phyloP scores from a whole-genome alignment of 1,140 invertebrate species.

The Ectropis grisescens region DNA sequence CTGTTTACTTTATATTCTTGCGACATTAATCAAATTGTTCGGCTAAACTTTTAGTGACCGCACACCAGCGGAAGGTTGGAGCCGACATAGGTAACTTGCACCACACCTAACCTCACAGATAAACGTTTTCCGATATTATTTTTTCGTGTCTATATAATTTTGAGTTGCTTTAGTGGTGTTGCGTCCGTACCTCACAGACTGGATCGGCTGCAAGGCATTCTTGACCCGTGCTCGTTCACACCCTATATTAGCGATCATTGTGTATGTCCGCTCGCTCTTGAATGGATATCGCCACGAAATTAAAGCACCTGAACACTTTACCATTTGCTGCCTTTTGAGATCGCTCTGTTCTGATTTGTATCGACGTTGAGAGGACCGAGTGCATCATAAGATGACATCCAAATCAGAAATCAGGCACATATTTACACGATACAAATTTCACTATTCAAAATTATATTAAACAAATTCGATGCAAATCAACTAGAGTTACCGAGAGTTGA shows the following conservation, averaged over 20 bases:
- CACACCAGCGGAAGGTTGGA: constrained; percentile 80
- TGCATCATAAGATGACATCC: constrained; percentile 60
- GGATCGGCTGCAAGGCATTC: constrained; percentile 62
- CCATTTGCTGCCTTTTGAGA: constrained; percentile 57
- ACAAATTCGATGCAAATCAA: constrained; percentile 1
- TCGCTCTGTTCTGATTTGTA: constrained; percentile 50
- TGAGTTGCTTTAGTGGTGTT: constrained; percentile 69
- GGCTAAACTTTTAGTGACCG: constrained; percentile 77
- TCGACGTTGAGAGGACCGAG: constrained; percentile 44
- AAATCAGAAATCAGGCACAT: constrained; percentile 22
- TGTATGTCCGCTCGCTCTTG: constrained; percentile 62
- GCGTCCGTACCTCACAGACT: constrained; percentile 65
- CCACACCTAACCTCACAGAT: constrained; percentile 66
- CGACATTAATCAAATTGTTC: constrained; percentile 62
- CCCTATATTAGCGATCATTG: constrained; percentile 61
- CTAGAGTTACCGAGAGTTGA: constrained; percentile 25
- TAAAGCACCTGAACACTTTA: constrained; percentile 55
- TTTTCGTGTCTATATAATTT: constrained; percentile 65
- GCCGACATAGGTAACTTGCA: constrained; percentile 80
- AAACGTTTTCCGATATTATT: constrained; percentile 65
- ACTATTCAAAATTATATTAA: constrained; percentile 3
- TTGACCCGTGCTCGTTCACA: constrained; percentile 62
- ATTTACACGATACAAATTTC: constrained; percentile 13
- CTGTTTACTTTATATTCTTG: constrained; percentile 55
- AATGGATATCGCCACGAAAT: constrained; percentile 45